Percentiles rank a stretch among this genome's conserved stretches.
These are phyloP conservation scores for Byasa hedistus DNA, from an alignment of 2,888 invertebrate genomes.

Conservation along the genomic window DNA sequence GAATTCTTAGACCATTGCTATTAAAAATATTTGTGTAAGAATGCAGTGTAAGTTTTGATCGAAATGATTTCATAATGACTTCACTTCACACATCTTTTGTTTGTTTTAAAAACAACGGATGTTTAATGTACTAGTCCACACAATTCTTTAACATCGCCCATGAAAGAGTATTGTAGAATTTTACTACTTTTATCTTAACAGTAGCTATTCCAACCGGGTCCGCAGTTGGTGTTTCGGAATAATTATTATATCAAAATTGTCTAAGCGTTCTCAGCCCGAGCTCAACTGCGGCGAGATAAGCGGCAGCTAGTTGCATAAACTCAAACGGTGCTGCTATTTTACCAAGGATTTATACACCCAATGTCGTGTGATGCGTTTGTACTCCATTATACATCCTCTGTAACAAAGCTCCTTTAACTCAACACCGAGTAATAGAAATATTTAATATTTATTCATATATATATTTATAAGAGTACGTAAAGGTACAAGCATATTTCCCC, in stretches of 20 bases:
- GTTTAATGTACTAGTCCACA: too few species aligned
- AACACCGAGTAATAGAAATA: background rate
- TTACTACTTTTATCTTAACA: constrained; percentile 11
- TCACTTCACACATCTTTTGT: too few species aligned
- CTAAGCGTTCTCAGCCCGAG: constrained; percentile 8
- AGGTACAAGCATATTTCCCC: too few species aligned
- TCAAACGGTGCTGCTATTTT: constrained; percentile 44
- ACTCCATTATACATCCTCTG: constrained; percentile 31
- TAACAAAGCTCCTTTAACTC: constrained; percentile 5
- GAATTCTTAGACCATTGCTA: too few species aligned
- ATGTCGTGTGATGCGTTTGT: constrained; percentile 40
- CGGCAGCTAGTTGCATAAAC: constrained; percentile 45
- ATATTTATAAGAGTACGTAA: too few species aligned
- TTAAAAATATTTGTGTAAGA: too few species aligned
- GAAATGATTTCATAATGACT: too few species aligned
- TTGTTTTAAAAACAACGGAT: too few species aligned
- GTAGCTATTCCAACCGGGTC: background rate
- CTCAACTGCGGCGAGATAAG: constrained; percentile 24
- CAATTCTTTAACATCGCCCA: too few species aligned
- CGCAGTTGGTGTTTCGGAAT: constrained; percentile 14
- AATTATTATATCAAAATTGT: constrained; percentile 22
- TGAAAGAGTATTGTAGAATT: background rate
- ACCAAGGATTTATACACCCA: constrained; percentile 55
- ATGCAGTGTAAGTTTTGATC: too few species aligned
- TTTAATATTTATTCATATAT: background rate